Base-by-base conservation (phyloP, 2,797 vertebrate genomes). In the Xenops minutus region DNA sequence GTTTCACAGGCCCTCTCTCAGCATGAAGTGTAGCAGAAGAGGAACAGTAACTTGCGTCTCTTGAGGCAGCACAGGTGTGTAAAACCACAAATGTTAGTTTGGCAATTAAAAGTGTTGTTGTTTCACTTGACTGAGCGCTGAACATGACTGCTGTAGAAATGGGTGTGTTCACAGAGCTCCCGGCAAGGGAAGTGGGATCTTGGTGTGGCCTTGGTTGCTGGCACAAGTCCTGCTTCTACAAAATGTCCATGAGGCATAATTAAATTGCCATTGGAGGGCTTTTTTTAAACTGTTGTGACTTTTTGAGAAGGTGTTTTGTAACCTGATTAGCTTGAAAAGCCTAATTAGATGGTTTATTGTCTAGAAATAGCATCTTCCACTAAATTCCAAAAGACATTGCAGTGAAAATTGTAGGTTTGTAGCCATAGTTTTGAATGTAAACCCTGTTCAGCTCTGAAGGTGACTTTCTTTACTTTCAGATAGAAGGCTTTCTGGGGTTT, bases 311-410 rank as follows among this genome's bases (percentile, higher is more conserved):
- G 68, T 23, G 3, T 88, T 89, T 92, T 91, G 73, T 95, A 96
- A 90, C 68, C 73, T 56, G 41, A 75, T 83, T 77, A 94, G 74
- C 77, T 92, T 79, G 67, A 74, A 81, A 89, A 86, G 80, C 71
- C 56, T 83, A 58, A 69, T 84, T 89, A 93, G 74, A 71, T 76
- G 77, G 68, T 86, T 85, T 92, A 9, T 85, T 66, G 78, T 88
- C 66, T 82, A 90, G 84, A 87, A 91, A 81, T 95, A 90, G 80
- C 88, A 90, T 92, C 71, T 95, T 92, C 59, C 41, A 52, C 63
- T 77, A 58, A 96, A 93, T 90, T 86, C 63, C 56, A 61, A 24
- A 85, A 71, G 91, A 52, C 30, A 6, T 63, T 58, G 62, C 83
- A 6, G 88, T 89, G 84, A 92, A 93, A 88, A 56, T 82, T 39